Conservation (phyloP, 2,113 vertebrate genomes). For the Semnornis frantzii region DNA sequence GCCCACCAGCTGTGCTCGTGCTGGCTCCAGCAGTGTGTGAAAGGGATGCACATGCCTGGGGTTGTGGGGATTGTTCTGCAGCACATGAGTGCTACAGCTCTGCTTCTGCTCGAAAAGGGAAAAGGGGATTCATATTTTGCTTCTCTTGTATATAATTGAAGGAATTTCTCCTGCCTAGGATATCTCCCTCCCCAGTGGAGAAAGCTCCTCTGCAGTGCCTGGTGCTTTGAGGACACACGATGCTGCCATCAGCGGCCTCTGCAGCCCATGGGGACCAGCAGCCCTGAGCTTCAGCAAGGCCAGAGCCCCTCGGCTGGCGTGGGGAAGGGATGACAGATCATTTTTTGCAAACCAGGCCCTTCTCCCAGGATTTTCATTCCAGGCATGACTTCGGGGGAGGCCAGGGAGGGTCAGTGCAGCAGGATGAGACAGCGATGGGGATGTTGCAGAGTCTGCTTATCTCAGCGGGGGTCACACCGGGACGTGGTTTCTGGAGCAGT, state of each 20-base stretch:
- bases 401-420: background rate
- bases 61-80: background rate
- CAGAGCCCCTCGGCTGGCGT: rapidly evolving
- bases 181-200: rapidly evolving
- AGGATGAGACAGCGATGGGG: background rate
- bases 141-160: background rate
- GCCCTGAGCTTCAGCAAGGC: background rate
- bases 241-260: background rate
- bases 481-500: constrained; percentile 46
- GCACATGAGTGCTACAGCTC: background rate
- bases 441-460: background rate
- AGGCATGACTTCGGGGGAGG: background rate
- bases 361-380: background rate
- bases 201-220: background rate
- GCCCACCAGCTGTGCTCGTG: background rate
- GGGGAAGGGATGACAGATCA: rapidly evolving
- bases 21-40: background rate
- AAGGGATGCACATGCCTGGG: background rate
- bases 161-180: background rate
- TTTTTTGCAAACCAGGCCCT: background rate
- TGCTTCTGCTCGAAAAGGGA: background rate
- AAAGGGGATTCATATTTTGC: background rate
- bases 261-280: rapidly evolving
- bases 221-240: rapidly evolving
- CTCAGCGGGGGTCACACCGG: constrained; percentile 9